Evolutionary conservation across 1,140 invertebrate species (phyloP), one percentile per base, ranked within the genome.

Genomic region (Drosophila truncata): DNA sequence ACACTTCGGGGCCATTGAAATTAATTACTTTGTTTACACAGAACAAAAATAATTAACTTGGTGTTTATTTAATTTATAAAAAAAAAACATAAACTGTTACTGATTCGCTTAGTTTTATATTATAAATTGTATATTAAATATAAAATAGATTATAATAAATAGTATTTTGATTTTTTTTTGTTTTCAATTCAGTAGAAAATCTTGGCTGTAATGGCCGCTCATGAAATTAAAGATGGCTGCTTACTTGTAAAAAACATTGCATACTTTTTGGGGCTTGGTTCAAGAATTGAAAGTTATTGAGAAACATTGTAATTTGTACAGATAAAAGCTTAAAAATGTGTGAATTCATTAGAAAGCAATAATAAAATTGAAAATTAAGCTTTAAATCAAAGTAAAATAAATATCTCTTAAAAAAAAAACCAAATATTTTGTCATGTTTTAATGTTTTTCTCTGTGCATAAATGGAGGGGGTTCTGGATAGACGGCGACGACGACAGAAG

Each of bases 1-100:
- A 72, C 63, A 80, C 62, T 82, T 82, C 59, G 79, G 69, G 65
- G 75, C 84, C 72, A 70, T 88, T 69, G 71, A 80, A 87, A 85
- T 88, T 77, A 87, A 80, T 88, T 88, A 84, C 61, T 54, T 58
- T 35, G 35, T 18, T 29, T 70, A 23, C 35, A 64, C 62, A 7
- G 55, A 2, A 25, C 31, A 60, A 9, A 64, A 55, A 5, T 31
- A 4, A 0, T 25, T 14, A 7, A 59, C 4, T n/a, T 9, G 2
- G 1, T 47, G n/a, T 16, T 9, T 9, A 23, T 0, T 7, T 23
- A 8, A 37, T 16, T 7, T 16, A 37, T 16, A 16, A 5, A 16
- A 37, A 16, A 31, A n/a, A 39, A 10, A 47, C 0, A 25, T 14
- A 14, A 23, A 1, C 9, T 2, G 8, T 18, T 44, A 23, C 11